Evolutionary conservation across 37 sponge, comb jelly and placozoan genomes (phyloP), one percentile per base, ranked within the genome.

Genomic region (Halisarca cf. caerulea): DNA sequence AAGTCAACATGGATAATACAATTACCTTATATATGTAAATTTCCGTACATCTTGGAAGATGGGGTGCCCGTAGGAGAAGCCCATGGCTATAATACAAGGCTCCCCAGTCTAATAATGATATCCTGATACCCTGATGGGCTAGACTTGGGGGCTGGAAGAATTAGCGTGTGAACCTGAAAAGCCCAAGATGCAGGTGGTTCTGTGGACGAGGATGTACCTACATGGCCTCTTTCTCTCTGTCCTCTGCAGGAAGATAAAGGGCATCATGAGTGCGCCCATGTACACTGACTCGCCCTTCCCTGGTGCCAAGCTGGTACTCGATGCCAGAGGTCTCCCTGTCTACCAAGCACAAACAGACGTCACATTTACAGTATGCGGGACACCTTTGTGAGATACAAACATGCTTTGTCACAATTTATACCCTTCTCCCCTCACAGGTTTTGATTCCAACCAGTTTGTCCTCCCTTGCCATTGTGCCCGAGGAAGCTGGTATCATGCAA

Each of bases 401-500:
- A 34, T 32, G 32, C 25, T 3, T n/a, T n/a, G n/a, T n/a, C n/a
- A n/a, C n/a, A n/a, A n/a, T n/a, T n/a, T n/a, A n/a, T n/a, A n/a
- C n/a, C 51, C 51, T 11, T 47, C 9, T 14, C 51, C n/a, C 18
- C 18, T 38, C 43, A 6, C 43, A 92, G 93, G 84, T 92, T 0
- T 86, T 92, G 25, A 54, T 92, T 15, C 93, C 93, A 1, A 37
- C 66, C 66, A 92, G 93, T 62, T 62, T 93, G 36, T 87, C 90
- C 59, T 89, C 89, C 25, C 81, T 66, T 37, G 54, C 88, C 17
- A 21, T 75, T 30, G 70, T 38, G 2, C 85, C 84, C 18, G 25
- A 81, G 2, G 30, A 38, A 36, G 54, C 71, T 7, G 35, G 36
- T 28, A 27, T 86, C 25, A 54, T 93, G 0, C 93, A 93, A 60